phyloP scores from a whole-genome alignment of 1,140 invertebrate species.

The Musca vetustissima region DNA sequence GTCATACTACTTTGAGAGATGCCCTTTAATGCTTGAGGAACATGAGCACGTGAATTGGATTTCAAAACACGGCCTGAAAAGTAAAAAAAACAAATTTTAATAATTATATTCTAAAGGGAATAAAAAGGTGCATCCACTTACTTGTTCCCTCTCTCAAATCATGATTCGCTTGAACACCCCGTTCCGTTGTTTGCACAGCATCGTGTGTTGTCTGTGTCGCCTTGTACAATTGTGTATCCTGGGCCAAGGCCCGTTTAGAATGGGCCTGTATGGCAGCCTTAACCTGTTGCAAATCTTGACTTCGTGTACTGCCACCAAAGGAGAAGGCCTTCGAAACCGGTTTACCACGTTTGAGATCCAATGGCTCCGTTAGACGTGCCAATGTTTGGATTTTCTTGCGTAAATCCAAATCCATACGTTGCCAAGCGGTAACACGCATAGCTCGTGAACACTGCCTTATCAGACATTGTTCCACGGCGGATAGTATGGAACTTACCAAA shows the following conservation, averaged over 20 bases:
- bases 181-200: slow-evolving; percentile 43
- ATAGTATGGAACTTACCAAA: slow-evolving; percentile 54
- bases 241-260: slow-evolving; percentile 46
- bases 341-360: slow-evolving; percentile 45
- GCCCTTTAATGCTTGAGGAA: slow-evolving; percentile 41
- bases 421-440: slow-evolving; percentile 65
- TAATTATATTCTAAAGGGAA: background rate
- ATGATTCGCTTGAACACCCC: slow-evolving; percentile 48
- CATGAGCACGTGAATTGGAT: slow-evolving; percentile 46
- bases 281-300: slow-evolving; percentile 61
- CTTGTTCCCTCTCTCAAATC: slow-evolving; percentile 40
- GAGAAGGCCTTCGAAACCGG: slow-evolving; percentile 46
- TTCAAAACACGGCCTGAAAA: slow-evolving; percentile 30
- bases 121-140: slow-evolving; percentile 23
- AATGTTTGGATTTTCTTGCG: slow-evolving; percentile 63
- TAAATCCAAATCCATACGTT: slow-evolving; percentile 64
- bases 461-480: slow-evolving; percentile 64
- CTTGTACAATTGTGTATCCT: slow-evolving; percentile 48
- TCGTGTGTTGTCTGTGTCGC: slow-evolving; percentile 47
- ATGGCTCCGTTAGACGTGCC: slow-evolving; percentile 58
- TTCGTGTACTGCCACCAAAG: slow-evolving; percentile 53
- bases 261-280: slow-evolving; percentile 64
- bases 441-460: slow-evolving; percentile 65
- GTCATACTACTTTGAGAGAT: slow-evolving; percentile 38
- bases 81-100: background rate